These are phyloP conservation scores for Diadegma fenestrale DNA, from an alignment of 2,888 invertebrate species.

Conservation along the genomic window DNA sequence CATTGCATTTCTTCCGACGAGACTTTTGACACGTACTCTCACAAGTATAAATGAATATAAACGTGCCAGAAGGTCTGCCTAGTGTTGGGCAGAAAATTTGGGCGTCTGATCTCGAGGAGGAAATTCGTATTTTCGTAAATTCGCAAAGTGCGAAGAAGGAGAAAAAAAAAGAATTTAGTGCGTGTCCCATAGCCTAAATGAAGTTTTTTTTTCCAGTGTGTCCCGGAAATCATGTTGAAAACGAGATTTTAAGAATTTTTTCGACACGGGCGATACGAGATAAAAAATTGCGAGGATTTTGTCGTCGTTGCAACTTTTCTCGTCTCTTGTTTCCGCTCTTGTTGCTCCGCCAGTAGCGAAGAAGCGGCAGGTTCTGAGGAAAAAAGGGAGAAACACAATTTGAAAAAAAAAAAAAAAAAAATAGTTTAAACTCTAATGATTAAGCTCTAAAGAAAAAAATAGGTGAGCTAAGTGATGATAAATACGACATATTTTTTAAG, in stretches of 20 bases:
- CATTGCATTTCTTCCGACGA: not conserved
- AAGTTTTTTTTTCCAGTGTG: constrained; percentile 51
- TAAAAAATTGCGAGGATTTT: not conserved
- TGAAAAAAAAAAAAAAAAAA: not conserved
- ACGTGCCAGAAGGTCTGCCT: constrained; percentile 8
- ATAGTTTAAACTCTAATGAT: constrained; percentile 23
- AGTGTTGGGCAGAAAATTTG: constrained; percentile 7
- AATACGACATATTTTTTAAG: constrained; percentile 75
- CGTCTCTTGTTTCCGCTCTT: too few relatives aligned
- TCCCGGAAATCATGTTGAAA: constrained; percentile 5
- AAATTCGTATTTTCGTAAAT: constrained; percentile 32
- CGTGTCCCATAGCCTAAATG: constrained; percentile 55
- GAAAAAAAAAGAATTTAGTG: constrained; percentile 23
- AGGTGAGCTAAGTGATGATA: constrained; percentile 60
- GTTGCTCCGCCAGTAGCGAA: too few relatives aligned
- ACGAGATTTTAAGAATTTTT: not conserved
- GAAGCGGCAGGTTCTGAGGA: too few relatives aligned
- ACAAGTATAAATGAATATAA: not conserved
- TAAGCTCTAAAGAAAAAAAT: constrained; percentile 35
- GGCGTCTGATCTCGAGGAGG: constrained; percentile 21
- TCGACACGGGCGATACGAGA: not conserved
- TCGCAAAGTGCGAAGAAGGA: constrained; percentile 19
- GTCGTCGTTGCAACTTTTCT: not conserved
- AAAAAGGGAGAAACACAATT: not conserved
- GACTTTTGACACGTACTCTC: not conserved